Percentiles rank a stretch among this genome's conserved stretches.
Conservation (phyloP, 1,140 invertebrate species). For the Solenopsis fugax region DNA sequence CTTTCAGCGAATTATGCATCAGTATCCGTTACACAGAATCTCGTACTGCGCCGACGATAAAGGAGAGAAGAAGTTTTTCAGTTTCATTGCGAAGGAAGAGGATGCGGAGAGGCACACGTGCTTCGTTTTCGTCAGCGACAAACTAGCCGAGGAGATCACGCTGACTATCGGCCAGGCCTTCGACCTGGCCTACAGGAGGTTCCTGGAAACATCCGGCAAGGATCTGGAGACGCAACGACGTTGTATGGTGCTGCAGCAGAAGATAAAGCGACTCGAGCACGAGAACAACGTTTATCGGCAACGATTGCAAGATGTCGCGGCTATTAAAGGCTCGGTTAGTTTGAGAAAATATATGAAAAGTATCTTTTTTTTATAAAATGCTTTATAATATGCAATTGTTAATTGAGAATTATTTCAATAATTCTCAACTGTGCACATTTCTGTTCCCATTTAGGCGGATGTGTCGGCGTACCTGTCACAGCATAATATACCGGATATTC, state of each 20-base stretch:
- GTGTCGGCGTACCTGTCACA: conserved; percentile 86
- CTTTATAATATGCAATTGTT: not conserved
- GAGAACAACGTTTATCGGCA: conserved; percentile 91
- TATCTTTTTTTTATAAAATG: not conserved
- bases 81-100: conserved; percentile 97
- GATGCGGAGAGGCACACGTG: conserved; percentile 95
- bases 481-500: conserved; percentile 87
- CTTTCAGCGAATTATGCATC: conserved; percentile 93
- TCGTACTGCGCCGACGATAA: conserved; percentile 99
- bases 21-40: conserved; percentile 98
- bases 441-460: conserved; percentile 81
- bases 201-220: conserved; percentile 92
- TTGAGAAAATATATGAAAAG: not conserved
- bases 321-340: conserved; percentile 85
- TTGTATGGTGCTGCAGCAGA: conserved; percentile 91
- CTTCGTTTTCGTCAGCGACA: conserved; percentile 98
- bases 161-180: conserved; percentile 99
- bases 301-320: conserved; percentile 88
- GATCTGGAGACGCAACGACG: conserved; percentile 92
- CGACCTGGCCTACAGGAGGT: conserved; percentile 97
- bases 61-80: conserved; percentile 98
- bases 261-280: conserved; percentile 90
- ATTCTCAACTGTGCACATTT: not conserved
- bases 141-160: conserved; percentile 98
- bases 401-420: not conserved